Base-by-base conservation (phyloP, 23 tunicate genomes). In the Ascidia mentula region DNA sequence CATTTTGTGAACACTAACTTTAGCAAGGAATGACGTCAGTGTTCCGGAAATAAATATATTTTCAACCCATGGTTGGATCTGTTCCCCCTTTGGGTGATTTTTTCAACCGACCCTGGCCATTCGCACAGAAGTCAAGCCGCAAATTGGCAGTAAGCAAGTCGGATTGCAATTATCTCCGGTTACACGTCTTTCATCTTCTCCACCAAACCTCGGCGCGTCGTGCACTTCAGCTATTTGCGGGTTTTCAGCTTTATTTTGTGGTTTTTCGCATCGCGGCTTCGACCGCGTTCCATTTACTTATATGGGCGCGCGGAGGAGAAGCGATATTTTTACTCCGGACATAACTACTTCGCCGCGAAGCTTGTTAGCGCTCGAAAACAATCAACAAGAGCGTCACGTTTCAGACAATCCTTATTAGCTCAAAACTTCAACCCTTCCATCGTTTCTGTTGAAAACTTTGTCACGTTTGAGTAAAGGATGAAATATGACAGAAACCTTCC, bases 221-320 rank as follows among this genome's bases (percentile, higher is more conserved):
- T n/a, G n/a, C 65, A 28, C 65, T 53, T 53, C 65, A 53, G 65
- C 65, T 5, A 9, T 9, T 53, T 53, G 65, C 24, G 65, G 65
- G 28, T 53, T 53, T 53, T 53, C 65, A 53, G 65, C 65, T 53
- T 53, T 53, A 53, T 53, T 53, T 53, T 53, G 65, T 53, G 65
- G 65, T 53, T 53, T 53, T 53, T 6, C 65, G 65, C 65, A 53
- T 53, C 65, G 65, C 65, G 65, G 22, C 24, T 28, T 20, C 65
- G 13, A 53, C 65, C 65, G 24, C 65, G 65, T 53, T 53, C 65
- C 65, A 53, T 53, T 9, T 26, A 26, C 65, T 20, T 20, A 53
- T 53, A 53, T 5, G 65, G 65, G 13, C 65, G 24, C n/a, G 7
- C 12, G 24, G 28, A 9, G 65, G 4, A 53, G 1, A 1, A 53